These are phyloP conservation scores for Steinernema scapterisci DNA, from an alignment of 2,888 invertebrate species.

Conservation along the genomic window DNA sequence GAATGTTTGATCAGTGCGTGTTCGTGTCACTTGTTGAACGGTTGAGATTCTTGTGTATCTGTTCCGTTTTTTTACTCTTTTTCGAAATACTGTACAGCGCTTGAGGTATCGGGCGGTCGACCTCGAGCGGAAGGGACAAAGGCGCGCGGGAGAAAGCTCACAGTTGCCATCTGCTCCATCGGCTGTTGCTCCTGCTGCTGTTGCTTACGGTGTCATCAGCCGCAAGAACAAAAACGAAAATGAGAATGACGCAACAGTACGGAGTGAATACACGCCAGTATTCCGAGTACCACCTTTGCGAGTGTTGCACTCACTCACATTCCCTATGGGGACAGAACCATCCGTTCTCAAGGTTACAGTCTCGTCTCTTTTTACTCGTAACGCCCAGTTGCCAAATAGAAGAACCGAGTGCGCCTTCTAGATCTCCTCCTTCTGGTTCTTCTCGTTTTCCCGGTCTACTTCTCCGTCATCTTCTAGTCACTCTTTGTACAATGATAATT, in stretches of 20 bases:
- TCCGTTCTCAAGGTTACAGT: conserved; percentile 25
- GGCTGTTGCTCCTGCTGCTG: background rate
- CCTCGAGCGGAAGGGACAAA: conserved; percentile 20
- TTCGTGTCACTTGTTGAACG: background rate
- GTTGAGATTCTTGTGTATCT: background rate
- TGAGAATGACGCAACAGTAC: conserved; percentile 26
- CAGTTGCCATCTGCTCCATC: conserved; percentile 4
- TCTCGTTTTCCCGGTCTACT: background rate
- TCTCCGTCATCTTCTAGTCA: background rate
- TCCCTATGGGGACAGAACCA: conserved; percentile 19
- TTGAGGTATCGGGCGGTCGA: background rate
- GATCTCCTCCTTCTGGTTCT: too few species aligned
- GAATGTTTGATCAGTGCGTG: background rate
- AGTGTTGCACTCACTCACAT: conserved; percentile 3
- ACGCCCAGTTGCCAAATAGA: conserved; percentile 16
- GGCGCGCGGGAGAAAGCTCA: background rate
- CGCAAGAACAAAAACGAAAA: conserved; percentile 10
- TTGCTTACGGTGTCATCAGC: conserved; percentile 5
- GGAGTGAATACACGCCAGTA: conserved; percentile 16
- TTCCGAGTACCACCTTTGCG: conserved; percentile 14
- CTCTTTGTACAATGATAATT: conserved; percentile 8
- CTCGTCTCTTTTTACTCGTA: background rate
- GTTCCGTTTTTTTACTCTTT: background rate
- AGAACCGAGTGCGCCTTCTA: too few species aligned
- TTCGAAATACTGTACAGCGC: background rate